Base-by-base conservation (phyloP, 2,888 invertebrate species). In the Drosophila barbarae region DNA sequence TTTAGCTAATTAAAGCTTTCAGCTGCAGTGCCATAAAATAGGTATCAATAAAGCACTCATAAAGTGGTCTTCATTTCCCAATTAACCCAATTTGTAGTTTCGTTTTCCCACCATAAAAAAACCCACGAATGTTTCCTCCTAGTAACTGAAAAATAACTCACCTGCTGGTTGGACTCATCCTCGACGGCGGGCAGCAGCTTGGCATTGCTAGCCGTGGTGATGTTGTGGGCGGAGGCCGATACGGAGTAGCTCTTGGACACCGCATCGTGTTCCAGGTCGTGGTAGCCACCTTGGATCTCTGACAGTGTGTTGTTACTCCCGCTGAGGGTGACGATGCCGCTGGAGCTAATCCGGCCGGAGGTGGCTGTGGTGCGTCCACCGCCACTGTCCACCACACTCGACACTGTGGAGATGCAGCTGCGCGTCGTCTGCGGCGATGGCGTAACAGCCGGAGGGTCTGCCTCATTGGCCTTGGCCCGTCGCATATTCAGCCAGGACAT, bases 161-260 rank as follows among this genome's bases (percentile, higher is more conserved):
- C 89, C 89, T 89, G 88, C 54, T 89, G 81, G 67, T 88, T 89
- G 55, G 86, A 79, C 56, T 88, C 89, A 73, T 90, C 89, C 69
- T 90, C 90, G 3, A 72, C 65, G 2, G 83, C 69, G 21, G 88
- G 85, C 75, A 89, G 64, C 34, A 89, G 52, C 69, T 89, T 89
- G 13, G 86, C 85, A 38, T 89, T 89, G 60, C 89, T 89, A 61
- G 88, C 88, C 65, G 87, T 89, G 44, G 88, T 87, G 32, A 88
- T 74, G 71, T 88, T 88, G 71, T 88, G 84, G 21, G 69, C 76
- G 4, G 76, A 76, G 6, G 77, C 79, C 44, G 84, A 52, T 2
- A 68, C 80, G 8, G 77, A 88, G 52, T 86, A 78, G 74, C 87
- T 86, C 74, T 88, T 87, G 49, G 86, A 86, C 56, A 76, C 73